phyloP scores from a whole-genome alignment of 2,888 invertebrate species.

The Molorchus minor region DNA sequence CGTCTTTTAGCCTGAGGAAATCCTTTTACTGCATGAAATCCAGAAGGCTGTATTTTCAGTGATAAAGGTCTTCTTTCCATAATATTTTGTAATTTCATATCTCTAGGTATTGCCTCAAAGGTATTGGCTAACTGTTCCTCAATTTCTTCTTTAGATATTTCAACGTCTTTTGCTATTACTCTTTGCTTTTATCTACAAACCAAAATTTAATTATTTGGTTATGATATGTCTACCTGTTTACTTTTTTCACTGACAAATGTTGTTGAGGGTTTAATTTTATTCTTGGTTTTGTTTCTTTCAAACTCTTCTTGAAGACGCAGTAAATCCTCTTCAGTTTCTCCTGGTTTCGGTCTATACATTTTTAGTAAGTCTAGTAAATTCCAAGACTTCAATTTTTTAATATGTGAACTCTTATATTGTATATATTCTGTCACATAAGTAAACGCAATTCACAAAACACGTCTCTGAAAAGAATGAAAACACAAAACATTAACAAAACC shows the following conservation, averaged over 20 bases:
- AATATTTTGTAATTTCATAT: constrained; percentile 66
- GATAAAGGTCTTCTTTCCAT: constrained; percentile 63
- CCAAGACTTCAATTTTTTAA: neutral
- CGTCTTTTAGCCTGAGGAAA: constrained; percentile 66
- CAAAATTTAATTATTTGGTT: neutral
- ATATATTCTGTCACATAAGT: too few species aligned
- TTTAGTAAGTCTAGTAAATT: too few species aligned
- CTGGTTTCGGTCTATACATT: constrained; percentile 75
- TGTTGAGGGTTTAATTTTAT: constrained; percentile 71
- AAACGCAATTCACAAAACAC: too few species aligned
- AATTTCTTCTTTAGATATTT: constrained; percentile 38
- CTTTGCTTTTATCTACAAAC: constrained; percentile 27
- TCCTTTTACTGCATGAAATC: constrained; percentile 55
- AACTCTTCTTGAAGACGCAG: constrained; percentile 79
- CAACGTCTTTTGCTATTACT: constrained; percentile 26
- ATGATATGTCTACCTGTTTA: constrained; percentile 15
- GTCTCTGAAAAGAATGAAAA: too few species aligned
- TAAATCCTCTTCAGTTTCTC: constrained; percentile 79
- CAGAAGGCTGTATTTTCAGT: constrained; percentile 41
- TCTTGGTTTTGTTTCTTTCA: constrained; percentile 66
- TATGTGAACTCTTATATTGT: too few species aligned
- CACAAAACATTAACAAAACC: too few species aligned
- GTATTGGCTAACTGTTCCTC: constrained; percentile 56
- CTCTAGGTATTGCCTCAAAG: constrained; percentile 62
- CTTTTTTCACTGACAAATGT: constrained; percentile 62